These are phyloP conservation scores for Tricholauxania praeusta DNA, from an alignment of 2,888 invertebrate genomes.

Conservation along the genomic window DNA sequence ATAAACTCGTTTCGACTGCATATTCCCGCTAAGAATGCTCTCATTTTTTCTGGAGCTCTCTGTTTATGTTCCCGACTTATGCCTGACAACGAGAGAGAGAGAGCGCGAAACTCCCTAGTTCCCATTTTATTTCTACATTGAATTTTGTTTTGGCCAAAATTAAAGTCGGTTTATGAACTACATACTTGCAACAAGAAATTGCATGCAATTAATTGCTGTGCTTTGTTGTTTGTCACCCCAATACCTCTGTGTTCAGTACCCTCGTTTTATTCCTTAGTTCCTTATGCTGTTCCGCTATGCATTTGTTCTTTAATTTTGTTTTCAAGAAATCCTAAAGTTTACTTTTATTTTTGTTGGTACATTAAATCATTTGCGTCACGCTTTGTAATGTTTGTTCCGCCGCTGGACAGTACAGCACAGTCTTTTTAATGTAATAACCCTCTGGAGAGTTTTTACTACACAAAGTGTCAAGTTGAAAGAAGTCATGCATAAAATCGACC, in stretches of 20 bases:
- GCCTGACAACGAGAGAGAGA: constrained; percentile 25
- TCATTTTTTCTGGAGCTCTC: constrained; percentile 2
- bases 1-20: neutral
- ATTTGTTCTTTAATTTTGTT: neutral
- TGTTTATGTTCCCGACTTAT: constrained; percentile 12
- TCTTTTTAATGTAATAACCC: too few relatives aligned
- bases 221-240: neutral
- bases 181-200: constrained; percentile 16
- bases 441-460: neutral
- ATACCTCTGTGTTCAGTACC: too few relatives aligned
- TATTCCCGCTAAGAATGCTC: constrained; percentile 9
- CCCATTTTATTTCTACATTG: constrained; percentile 9
- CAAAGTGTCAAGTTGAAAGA: neutral
- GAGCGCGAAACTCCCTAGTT: neutral
- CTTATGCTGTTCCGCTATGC: neutral
- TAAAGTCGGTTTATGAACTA: constrained; percentile 18
- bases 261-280: neutral
- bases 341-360: neutral
- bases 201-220: constrained; percentile 31
- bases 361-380: constrained; percentile 3
- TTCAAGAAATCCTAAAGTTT: neutral
- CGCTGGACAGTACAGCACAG: neutral
- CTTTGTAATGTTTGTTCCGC: neutral
- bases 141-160: constrained; percentile 27
- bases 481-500: constrained; percentile 6